A percentile compares a stretch with the other conserved stretches of the same genome.
These are phyloP conservation scores for Sialis lutaria DNA, from an alignment of 2,888 invertebrate species.

Conservation along the genomic window DNA sequence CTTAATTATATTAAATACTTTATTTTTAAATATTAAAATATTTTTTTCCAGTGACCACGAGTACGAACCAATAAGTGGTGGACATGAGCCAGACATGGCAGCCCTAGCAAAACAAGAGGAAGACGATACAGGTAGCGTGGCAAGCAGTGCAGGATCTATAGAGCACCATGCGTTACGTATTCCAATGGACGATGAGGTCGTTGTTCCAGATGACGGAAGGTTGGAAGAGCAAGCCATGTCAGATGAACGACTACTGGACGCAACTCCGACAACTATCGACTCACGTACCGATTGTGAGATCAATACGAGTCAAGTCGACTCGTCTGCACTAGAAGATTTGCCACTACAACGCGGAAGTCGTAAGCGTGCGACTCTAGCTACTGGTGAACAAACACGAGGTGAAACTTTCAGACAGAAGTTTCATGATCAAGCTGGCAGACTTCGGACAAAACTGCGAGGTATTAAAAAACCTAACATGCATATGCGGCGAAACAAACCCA, in stretches of 20 bases:
- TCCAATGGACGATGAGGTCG: slow-evolving; percentile 23
- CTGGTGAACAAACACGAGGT: slow-evolving; percentile 8
- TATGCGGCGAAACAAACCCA: slow-evolving; percentile 13
- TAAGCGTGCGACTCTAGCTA: slow-evolving; percentile 6
- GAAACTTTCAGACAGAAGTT: slow-evolving; percentile 44
- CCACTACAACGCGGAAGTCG: slow-evolving; percentile 36
- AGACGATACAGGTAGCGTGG: slow-evolving; percentile 2
- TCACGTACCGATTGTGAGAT: slow-evolving; percentile 45
- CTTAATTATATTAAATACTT: too few relatives aligned
- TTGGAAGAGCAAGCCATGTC: slow-evolving; percentile 19
- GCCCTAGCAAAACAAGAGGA: slow-evolving; percentile 8
- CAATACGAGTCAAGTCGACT: slow-evolving; percentile 45
- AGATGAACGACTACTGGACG: slow-evolving; percentile 33
- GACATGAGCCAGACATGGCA: slow-evolving; percentile 23
- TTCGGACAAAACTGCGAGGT: slow-evolving; percentile 46
- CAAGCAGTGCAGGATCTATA: slow-evolving; percentile 4
- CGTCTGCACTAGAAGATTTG: slow-evolving; percentile 44
- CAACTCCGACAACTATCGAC: slow-evolving; percentile 35
- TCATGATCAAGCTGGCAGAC: slow-evolving; percentile 50
- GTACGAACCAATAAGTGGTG: slow-evolving; percentile 70
- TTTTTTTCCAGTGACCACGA: slow-evolving; percentile 68
- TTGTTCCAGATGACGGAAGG: slow-evolving; percentile 24
- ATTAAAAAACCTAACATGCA: slow-evolving; percentile 36
- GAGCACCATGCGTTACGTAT: slow-evolving; percentile 11
- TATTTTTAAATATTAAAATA: background rate